A percentile compares a stretch with the other conserved stretches of the same genome.
Evolutionary conservation across 92 coral and sea anemone genomes (phyloP).

Genomic region (Heliopora coerulea): DNA sequence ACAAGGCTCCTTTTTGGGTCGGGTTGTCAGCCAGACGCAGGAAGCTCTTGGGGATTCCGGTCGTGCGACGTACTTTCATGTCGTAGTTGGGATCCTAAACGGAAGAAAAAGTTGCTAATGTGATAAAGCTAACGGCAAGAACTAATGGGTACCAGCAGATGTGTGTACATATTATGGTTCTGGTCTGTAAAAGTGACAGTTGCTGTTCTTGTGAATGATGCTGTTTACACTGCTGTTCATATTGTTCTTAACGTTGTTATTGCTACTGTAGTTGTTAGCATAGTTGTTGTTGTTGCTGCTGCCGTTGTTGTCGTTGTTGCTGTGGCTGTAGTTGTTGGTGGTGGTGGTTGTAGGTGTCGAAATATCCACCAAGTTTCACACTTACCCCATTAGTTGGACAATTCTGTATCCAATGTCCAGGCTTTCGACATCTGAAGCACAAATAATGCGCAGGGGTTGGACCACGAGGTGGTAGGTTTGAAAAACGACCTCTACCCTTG

Average conservation of each 20-base stretch:
- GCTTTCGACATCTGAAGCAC: slow-evolving; percentile 94
- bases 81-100: slow-evolving; percentile 37
- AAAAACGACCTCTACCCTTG: slow-evolving; percentile 73
- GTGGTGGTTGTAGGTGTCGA: too few relatives aligned
- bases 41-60: slow-evolving; percentile 93
- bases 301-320: too few relatives aligned
- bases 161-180: too few relatives aligned
- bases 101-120: not conserved
- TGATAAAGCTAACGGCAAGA: too few relatives aligned
- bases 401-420: slow-evolving; percentile 94
- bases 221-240: too few relatives aligned
- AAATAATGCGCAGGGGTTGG: slow-evolving; percentile 87
- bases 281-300: too few relatives aligned
- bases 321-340: too few relatives aligned
- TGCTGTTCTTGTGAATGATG: too few relatives aligned
- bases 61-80: slow-evolving; percentile 76
- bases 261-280: too few relatives aligned
- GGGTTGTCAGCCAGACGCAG: slow-evolving; percentile 44
- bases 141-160: too few relatives aligned
- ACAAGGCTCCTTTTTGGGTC: slow-evolving; percentile 30
- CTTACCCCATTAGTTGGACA: slow-evolving; percentile 99
- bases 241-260: too few relatives aligned
- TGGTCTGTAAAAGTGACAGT: too few relatives aligned
- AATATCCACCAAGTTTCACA: not conserved
- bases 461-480: slow-evolving; percentile 31